Conservation (phyloP, 2,888 invertebrate species). For the Scaptomyza parva region DNA sequence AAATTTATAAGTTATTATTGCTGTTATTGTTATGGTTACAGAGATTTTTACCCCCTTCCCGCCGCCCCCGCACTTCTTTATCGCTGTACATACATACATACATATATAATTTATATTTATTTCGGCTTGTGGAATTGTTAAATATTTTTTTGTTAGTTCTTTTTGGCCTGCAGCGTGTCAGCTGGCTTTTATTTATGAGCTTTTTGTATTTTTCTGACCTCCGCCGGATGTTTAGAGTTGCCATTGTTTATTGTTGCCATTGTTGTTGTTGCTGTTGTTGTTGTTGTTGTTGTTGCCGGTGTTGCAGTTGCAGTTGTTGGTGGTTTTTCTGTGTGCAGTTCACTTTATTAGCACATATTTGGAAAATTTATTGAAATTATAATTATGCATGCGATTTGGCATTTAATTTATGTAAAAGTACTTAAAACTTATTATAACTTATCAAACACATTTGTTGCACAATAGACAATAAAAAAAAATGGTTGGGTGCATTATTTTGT, state of each 20-base stretch:
- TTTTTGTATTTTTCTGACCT: slow-evolving; percentile 63
- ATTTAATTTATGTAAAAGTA: slow-evolving; percentile 55
- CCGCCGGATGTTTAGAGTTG: slow-evolving; percentile 79
- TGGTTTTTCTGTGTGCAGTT: slow-evolving; percentile 7
- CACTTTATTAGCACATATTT: slow-evolving; percentile 24
- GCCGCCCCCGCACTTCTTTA: slow-evolving; percentile 39
- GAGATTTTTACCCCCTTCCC: slow-evolving; percentile 34
- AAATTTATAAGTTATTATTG: slow-evolving; percentile 76
- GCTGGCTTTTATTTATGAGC: slow-evolving; percentile 71
- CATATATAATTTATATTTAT: slow-evolving; percentile 54
- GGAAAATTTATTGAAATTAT: slow-evolving; percentile 48
- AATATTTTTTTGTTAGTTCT: slow-evolving; percentile 22
- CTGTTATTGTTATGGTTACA: slow-evolving; percentile 43
- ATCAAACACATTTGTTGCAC: not conserved
- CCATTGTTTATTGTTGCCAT: slow-evolving; percentile 42
- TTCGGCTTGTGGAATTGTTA: slow-evolving; percentile 42
- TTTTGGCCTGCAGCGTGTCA: slow-evolving; percentile 60
- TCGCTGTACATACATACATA: slow-evolving; percentile 35
- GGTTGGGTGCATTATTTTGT: too few relatives aligned
- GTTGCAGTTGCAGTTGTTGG: slow-evolving; percentile 5
- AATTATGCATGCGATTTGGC: slow-evolving; percentile 65
- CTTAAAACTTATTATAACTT: slow-evolving; percentile 21
- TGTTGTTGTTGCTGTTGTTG: slow-evolving; percentile 5
- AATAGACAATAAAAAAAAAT: too few relatives aligned
- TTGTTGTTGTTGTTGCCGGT: slow-evolving; percentile 7